These are phyloP conservation scores for Mustela lutreola DNA, from an alignment of 2,113 vertebrate genomes.

Conservation along the genomic window DNA sequence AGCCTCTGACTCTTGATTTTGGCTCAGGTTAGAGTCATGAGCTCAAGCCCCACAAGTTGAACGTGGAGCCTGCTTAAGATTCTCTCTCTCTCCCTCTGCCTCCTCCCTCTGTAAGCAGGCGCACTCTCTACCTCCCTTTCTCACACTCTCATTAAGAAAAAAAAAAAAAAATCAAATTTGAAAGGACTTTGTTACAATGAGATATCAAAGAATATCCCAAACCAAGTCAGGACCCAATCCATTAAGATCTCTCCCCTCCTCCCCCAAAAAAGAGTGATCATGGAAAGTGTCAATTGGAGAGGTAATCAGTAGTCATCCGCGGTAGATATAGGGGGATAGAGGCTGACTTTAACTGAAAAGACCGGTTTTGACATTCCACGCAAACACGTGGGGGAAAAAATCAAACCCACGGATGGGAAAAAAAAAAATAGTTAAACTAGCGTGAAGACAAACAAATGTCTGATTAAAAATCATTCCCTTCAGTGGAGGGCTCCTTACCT, in stretches of 20 bases:
- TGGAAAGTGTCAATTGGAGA: background rate
- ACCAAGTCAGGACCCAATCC: background rate
- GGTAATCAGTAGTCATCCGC: background rate
- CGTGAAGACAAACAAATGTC: background rate
- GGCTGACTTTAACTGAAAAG: background rate
- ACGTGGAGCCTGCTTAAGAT: background rate
- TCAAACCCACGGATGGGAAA: background rate
- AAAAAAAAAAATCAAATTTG: background rate
- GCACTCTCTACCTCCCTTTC: background rate
- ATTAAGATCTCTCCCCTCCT: background rate
- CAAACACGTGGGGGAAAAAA: background rate
- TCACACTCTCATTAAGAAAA: background rate
- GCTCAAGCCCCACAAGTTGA: background rate
- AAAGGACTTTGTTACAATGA: background rate
- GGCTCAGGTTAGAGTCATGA: background rate
- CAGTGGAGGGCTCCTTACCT: background rate
- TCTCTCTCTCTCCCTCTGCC: background rate
- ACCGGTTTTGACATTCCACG: background rate
- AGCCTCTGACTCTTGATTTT: background rate
- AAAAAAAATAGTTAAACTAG: too few species aligned
- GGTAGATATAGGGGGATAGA: fast-evolving
- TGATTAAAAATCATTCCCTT: background rate
- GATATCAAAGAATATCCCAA: background rate
- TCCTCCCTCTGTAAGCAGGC: background rate
- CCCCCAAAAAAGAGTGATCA: background rate